Base-by-base conservation (phyloP, 2,888 invertebrate genomes). In the Chironomus riparius region DNA sequence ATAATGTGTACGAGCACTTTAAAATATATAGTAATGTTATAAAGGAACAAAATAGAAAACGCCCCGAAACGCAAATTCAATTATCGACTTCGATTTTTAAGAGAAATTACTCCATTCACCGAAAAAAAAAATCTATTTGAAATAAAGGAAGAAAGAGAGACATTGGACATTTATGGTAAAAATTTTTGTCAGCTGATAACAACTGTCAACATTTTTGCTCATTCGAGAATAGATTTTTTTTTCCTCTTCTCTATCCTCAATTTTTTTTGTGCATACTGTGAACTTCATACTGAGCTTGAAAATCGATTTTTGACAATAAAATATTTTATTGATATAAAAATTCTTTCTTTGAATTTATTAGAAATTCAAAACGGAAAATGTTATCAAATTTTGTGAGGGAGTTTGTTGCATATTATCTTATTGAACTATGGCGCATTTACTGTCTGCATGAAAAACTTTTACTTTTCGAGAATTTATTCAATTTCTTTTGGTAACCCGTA, bases 161-260 rank as follows among this genome's bases (percentile, higher is more conserved):
- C 15, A 62, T 21, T 72, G 65, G 65, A 24, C 72, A 50, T 21
- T 70, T 70, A 12, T 61, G 12, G 22, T 15, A 38, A 38, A 62
- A 62, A 73, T 38, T 65, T 62, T 18, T 73, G 62, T 47, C 68
- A 74, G 65, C 74, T 74, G 74, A 68, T 74, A 72, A 76, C 76
- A 76, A 76, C 72, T 76, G 76, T 76, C 38, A 76, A 76, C 76
- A 72, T 76, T 76, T 76, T 74, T 28, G 13, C 7, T 47, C 15
- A 56, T 22, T 65, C 56, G 18, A 56, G 15, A 56, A 15, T 15
- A 56, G 15, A n/a, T n/a, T n/a, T n/a, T n/a, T n/a, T 56, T 56
- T 62, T 22, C 12, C 21, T 50, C 50, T 50, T 50, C 6, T 56
- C 7, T 56, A 18, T 18, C 15, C 18, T 15, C 56, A 18, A 15